Percentiles rank a stretch among this genome's conserved stretches.
Evolutionary conservation across 2,113 vertebrate genomes (phyloP).

Genomic region (Mustela lutreola): DNA sequence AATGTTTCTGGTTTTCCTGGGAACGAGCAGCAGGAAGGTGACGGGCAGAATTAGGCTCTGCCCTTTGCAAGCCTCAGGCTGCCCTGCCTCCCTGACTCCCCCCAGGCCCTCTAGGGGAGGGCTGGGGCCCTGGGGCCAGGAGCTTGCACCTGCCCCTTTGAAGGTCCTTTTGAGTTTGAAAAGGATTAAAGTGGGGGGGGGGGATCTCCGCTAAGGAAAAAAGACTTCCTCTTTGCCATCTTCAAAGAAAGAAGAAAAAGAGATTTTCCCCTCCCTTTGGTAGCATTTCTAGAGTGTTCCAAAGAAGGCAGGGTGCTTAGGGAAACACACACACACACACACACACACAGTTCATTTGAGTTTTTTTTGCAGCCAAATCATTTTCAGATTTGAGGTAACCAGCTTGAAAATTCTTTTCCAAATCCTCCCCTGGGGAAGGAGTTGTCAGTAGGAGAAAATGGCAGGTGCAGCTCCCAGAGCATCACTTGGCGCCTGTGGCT

Average conservation of each 20-base stretch:
- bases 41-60: neutral
- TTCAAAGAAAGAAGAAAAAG: neutral
- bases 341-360: neutral
- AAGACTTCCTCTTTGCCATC: conserved; percentile 68
- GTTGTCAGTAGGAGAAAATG: neutral
- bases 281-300: neutral
- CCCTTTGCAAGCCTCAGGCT: neutral
- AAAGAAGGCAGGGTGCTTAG: neutral
- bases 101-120: neutral
- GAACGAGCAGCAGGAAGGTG: conserved; percentile 62
- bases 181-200: conserved; percentile 48
- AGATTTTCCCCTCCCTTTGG: conserved; percentile 7
- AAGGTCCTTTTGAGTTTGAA: conserved; percentile 60
- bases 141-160: conserved; percentile 66
- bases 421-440: neutral
- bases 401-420: neutral
- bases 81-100: neutral
- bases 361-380: conserved; percentile 36
- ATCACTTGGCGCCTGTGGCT: too few relatives aligned
- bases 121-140: fast-evolving
- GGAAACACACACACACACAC: too few relatives aligned
- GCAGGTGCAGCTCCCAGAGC: neutral
- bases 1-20: conserved; percentile 22
- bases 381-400: neutral
- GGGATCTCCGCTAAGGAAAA: conserved; percentile 44